Conservation (phyloP, 2,888 invertebrate species). For the Adelphocoris suturalis region DNA sequence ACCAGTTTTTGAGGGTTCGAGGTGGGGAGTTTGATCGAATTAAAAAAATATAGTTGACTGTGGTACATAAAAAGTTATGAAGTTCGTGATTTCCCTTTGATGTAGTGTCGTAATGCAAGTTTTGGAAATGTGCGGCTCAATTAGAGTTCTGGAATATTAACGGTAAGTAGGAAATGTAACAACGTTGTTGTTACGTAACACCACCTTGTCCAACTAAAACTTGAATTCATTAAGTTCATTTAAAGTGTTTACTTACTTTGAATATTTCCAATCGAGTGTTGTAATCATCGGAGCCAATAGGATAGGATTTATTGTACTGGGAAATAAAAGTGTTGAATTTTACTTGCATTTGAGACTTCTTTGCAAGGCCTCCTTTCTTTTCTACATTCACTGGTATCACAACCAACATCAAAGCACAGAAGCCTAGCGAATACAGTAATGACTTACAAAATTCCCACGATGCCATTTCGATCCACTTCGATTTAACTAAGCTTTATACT, state of each 20-base stretch:
- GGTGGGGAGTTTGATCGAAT: no score
- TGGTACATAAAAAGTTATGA: no score
- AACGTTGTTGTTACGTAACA: not conserved
- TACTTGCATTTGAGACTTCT: not conserved
- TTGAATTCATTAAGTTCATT: no score
- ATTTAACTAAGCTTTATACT: no score
- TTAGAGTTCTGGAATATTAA: no score
- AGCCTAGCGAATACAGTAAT: constrained; percentile 11
- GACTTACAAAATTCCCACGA: constrained; percentile 59
- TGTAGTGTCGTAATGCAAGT: no score
- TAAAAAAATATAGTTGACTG: no score
- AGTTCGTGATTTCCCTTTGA: no score
- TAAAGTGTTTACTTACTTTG: constrained; percentile 42
- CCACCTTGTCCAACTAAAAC: not conserved
- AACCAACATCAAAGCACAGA: constrained; percentile 51
- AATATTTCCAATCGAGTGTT: constrained; percentile 28
- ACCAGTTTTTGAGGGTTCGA: no score
- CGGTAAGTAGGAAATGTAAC: no score
- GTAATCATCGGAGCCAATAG: constrained; percentile 19
- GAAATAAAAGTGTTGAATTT: constrained; percentile 47
- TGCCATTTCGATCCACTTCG: not conserved
- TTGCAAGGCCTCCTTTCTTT: not conserved
- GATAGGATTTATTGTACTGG: constrained; percentile 55
- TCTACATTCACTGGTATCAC: constrained; percentile 55
- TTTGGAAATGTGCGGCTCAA: no score